Conservation (phyloP, 92 coral and sea anemone species). For the Porites evermanni region DNA sequence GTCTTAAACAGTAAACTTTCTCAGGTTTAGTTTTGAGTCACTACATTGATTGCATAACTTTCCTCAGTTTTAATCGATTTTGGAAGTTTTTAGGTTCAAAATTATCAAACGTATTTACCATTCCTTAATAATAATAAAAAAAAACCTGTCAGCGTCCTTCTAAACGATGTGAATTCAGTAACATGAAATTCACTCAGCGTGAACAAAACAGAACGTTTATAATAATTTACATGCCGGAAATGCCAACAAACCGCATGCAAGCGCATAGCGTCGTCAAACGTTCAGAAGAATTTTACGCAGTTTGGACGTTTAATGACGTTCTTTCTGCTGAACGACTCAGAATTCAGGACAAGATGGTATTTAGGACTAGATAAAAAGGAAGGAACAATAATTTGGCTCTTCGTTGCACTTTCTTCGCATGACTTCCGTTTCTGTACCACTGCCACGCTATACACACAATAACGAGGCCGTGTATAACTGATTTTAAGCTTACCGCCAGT, state of each 20-base stretch:
- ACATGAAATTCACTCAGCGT: not conserved
- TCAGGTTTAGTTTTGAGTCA: not conserved
- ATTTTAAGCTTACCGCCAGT: not conserved
- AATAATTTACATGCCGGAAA: constrained; percentile 40
- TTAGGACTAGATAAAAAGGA: not conserved
- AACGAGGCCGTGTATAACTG: not conserved
- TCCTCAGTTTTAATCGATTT: too few relatives aligned
- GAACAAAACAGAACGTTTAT: constrained; percentile 3
- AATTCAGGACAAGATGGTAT: not conserved
- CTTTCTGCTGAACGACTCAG: not conserved
- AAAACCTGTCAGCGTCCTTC: not conserved
- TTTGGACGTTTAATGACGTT: not conserved
- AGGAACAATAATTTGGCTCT: not conserved
- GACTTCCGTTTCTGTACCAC: not conserved
- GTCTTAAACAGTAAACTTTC: not conserved
- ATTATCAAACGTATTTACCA: not conserved
- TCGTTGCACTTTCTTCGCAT: not conserved
- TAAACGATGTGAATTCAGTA: not conserved
- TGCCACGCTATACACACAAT: not conserved
- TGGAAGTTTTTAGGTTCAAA: not conserved
- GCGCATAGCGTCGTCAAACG: not conserved
- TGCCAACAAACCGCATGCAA: not conserved
- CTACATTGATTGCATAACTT: not conserved
- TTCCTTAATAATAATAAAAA: not conserved
- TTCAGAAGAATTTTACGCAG: not conserved